Evolutionary conservation across 1,140 invertebrate species (phyloP).

Genomic region (Pseudobourletiella spinata): DNA sequence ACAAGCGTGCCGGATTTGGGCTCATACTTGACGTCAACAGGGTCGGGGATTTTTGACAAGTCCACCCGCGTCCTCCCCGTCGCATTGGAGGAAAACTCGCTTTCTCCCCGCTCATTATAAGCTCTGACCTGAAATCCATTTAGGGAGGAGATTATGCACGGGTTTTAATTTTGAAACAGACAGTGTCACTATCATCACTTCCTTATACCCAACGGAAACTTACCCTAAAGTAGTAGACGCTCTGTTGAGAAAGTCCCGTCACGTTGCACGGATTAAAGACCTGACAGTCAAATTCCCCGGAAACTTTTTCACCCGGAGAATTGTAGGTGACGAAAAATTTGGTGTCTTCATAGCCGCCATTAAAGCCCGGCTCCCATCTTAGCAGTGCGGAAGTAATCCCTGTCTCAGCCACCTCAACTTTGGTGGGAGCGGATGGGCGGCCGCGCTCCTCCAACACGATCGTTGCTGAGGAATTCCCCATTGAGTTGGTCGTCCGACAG

Average conservation of each 20-base stretch:
- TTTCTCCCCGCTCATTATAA: slow-evolving; percentile 70
- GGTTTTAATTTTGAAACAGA: neutral
- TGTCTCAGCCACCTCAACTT: slow-evolving; percentile 56
- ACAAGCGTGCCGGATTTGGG: slow-evolving; percentile 60
- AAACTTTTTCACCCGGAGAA: slow-evolving; percentile 37
- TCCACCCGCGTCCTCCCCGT: slow-evolving; percentile 68
- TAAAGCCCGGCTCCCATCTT: slow-evolving; percentile 76
- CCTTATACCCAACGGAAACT: no score
- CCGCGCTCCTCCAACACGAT: slow-evolving; percentile 56
- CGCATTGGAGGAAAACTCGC: slow-evolving; percentile 73
- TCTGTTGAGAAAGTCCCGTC: slow-evolving; percentile 68
- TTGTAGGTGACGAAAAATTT: slow-evolving; percentile 25
- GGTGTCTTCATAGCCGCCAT: slow-evolving; percentile 49
- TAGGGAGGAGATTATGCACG: neutral
- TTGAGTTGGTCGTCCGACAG: slow-evolving; percentile 67
- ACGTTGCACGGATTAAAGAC: slow-evolving; percentile 78
- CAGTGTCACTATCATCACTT: no score
- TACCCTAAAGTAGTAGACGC: slow-evolving; percentile 68
- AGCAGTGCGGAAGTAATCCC: slow-evolving; percentile 67
- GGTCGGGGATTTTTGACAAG: slow-evolving; percentile 58
- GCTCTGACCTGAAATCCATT: slow-evolving; percentile 58
- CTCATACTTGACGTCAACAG: slow-evolving; percentile 70
- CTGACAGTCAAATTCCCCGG: slow-evolving; percentile 69
- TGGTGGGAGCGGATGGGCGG: slow-evolving; percentile 67
- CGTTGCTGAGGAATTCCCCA: slow-evolving; percentile 56